phyloP scores from a whole-genome alignment of 2,888 invertebrate species.

The Heteromurus nitidus region DNA sequence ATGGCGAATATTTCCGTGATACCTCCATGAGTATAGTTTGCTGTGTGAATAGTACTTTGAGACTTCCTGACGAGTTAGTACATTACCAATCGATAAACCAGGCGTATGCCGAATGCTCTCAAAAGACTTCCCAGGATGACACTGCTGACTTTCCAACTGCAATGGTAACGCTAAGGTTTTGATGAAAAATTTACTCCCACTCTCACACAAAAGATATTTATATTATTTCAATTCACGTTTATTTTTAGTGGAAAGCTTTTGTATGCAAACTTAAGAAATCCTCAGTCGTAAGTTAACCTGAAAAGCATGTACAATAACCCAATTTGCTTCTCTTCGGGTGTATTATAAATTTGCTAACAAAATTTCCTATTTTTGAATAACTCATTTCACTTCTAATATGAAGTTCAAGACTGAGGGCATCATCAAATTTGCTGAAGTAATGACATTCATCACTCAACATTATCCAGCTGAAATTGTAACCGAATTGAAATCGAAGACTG shows the following conservation, averaged over 20 bases:
- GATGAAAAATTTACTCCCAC: not conserved
- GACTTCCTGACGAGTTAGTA: constrained; percentile 20
- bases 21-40: constrained; percentile 19
- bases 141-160: constrained; percentile 39
- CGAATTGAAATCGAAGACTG: constrained; percentile 21
- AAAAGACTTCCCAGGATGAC: constrained; percentile 22
- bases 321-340: too few species aligned
- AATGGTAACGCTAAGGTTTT: constrained; percentile 20
- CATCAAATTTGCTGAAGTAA: constrained; percentile 33
- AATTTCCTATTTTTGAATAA: too few species aligned
- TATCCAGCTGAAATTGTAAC: constrained; percentile 35
- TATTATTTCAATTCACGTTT: too few species aligned
- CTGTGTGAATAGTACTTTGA: constrained; percentile 46
- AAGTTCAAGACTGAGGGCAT: constrained; percentile 45
- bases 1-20: constrained; percentile 46
- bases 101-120: constrained; percentile 19
- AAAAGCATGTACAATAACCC: too few species aligned
- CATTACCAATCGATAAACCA: not conserved
- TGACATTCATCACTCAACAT: constrained; percentile 28
- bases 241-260: constrained; percentile 48
- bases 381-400: too few species aligned
- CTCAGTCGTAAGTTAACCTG: constrained; percentile 47
- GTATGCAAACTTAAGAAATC: constrained; percentile 44
- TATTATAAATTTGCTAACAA: too few species aligned
- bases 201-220: too few species aligned